phyloP scores from a whole-genome alignment of 1,140 invertebrate genomes.

The Micrasema longulum region DNA sequence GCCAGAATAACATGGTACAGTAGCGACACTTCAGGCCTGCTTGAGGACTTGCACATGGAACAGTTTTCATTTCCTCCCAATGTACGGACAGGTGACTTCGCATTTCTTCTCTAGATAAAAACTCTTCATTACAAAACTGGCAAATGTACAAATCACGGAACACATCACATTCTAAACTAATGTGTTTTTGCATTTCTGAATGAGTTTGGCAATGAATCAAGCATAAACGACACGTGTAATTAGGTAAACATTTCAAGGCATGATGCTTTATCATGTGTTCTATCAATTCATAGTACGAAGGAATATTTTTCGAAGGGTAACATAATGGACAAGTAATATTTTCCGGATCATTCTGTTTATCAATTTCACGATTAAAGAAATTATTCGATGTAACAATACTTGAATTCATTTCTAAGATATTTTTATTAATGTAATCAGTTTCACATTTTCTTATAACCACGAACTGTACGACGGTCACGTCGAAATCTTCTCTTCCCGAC shows the following conservation, averaged over 20 bases:
- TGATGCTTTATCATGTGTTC: conserved; percentile 63
- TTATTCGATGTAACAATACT: conserved; percentile 58
- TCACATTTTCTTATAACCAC: conserved; percentile 61
- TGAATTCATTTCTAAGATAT: conserved; percentile 57
- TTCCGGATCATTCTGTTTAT: conserved; percentile 47
- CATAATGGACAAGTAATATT: conserved; percentile 60
- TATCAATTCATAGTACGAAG: conserved; percentile 56
- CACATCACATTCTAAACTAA: conserved; percentile 57
- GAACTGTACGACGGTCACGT: conserved; percentile 62
- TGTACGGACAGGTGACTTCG: conserved; percentile 63
- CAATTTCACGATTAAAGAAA: conserved; percentile 55
- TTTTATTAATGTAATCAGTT: conserved; percentile 60
- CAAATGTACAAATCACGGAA: conserved; percentile 66
- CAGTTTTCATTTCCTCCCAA: conserved; percentile 59
- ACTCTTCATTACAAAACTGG: conserved; percentile 67
- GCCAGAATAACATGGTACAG: conserved; percentile 65
- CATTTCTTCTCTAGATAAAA: conserved; percentile 59
- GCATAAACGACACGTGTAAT: conserved; percentile 64
- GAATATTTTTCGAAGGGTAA: conserved; percentile 53
- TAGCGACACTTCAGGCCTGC: conserved; percentile 65
- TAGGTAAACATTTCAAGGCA: conserved; percentile 58
- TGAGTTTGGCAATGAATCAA: conserved; percentile 60
- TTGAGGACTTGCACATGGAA: conserved; percentile 66
- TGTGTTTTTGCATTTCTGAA: conserved; percentile 59
- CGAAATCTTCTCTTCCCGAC: conserved; percentile 63